Evolutionary conservation across 2,888 invertebrate genomes (phyloP), one percentile per base, ranked within the genome.

Genomic region (Thymelicus sylvestris): DNA sequence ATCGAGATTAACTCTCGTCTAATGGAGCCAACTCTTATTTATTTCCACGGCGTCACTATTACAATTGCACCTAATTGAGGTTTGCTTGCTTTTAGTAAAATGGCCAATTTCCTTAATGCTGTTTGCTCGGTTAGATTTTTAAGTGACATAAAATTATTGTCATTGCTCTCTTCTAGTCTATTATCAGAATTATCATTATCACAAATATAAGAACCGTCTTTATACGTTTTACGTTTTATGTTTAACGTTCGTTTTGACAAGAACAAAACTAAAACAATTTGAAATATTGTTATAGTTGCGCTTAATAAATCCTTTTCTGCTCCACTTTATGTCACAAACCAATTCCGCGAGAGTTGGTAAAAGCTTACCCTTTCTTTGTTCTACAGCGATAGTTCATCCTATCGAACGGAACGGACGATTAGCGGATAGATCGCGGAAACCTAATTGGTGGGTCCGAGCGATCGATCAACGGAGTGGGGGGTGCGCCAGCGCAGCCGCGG

Each of bases 51-150:
- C 86, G 88, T 92, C 90, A 91, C 91, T 90, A 86, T 87, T 88
- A 89, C 89, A 86, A 90, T 90, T 89, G 85, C 83, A 79, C 83
- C 88, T 92, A 91, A 92, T 93, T 91, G 92, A 89, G 88, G 89
- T 91, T 90, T 88, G 87, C 81, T 83, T 84, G 87, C 91, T 91
- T 92, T 93, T 91, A 92, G 91, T 92, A 87, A 91, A 92, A 92
- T 90, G 89, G 90, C 76, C 91, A 89, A 91, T 92, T 92, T 93
- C 75, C 80, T 84, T 81, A 89, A 87, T 86, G 86, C 81, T 88
- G 85, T 89, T 90, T 88, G 80, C 77, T 80, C 78, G 77, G 77
- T 80, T 80, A 77, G 70, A 76, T 77, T 72, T 76, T 79, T 81
- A 80, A 87, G 85, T 81, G 80, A 81, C 78, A 74, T 79, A 77